These are phyloP conservation scores for Ibidorhyncha struthersii DNA, from an alignment of 2,113 vertebrate species.

Conservation along the genomic window DNA sequence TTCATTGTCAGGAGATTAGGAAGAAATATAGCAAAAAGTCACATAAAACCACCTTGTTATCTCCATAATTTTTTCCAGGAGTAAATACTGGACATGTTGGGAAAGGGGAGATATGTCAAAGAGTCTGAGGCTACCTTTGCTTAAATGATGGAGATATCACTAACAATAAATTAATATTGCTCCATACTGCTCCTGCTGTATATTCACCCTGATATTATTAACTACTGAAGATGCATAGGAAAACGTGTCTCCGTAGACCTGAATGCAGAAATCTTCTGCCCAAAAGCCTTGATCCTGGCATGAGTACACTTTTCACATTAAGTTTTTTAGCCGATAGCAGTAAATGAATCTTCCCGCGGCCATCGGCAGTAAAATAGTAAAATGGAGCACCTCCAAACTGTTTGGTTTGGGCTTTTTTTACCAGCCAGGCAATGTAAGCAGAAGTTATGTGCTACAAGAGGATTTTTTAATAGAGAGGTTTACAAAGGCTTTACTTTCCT, in stretches of 20 bases:
- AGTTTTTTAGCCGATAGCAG: not conserved
- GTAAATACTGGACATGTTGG: not conserved
- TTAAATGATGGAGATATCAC: not conserved
- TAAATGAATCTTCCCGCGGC: not conserved
- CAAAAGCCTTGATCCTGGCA: not conserved
- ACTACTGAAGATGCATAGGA: not conserved
- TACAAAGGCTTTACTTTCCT: not conserved
- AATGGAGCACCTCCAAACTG: not conserved
- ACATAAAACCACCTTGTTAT: not conserved
- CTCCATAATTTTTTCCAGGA: not conserved
- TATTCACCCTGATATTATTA: not conserved
- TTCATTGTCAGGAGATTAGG: constrained; percentile 2
- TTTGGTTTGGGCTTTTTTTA: not conserved
- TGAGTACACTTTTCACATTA: not conserved
- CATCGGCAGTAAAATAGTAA: not conserved
- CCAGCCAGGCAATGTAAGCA: not conserved
- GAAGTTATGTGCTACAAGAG: not conserved
- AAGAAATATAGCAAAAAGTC: constrained; percentile 21
- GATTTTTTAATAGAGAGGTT: not conserved
- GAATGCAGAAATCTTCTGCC: not conserved
- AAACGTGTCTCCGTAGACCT: not conserved
- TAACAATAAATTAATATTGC: not conserved
- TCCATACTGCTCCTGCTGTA: not conserved
- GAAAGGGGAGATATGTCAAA: not conserved
- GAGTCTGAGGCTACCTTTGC: not conserved